Percentiles rank a stretch among this genome's conserved stretches.
Evolutionary conservation across 2,888 invertebrate genomes (phyloP).

Genomic region (Drosophila neotestacea): DNA sequence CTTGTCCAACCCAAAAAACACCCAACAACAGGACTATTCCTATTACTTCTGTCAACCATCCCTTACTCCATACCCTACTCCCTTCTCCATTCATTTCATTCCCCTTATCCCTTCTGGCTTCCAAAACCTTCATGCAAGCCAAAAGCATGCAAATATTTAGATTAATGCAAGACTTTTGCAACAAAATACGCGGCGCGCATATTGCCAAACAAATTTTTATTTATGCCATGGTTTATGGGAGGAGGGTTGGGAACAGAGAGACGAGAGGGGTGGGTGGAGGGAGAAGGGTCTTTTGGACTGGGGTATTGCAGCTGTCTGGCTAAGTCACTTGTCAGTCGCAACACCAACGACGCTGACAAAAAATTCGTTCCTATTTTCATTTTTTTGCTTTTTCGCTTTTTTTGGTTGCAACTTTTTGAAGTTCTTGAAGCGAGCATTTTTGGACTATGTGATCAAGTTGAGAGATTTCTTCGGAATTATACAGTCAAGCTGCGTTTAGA

Average conservation of each 20-base stretch:
- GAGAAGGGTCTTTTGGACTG: neutral
- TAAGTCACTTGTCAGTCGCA: constrained; percentile 63
- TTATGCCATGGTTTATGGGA: constrained; percentile 56
- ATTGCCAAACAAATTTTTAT: constrained; percentile 77
- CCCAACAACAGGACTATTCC: constrained; percentile 26
- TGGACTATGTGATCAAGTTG: constrained; percentile 2
- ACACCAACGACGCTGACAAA: constrained; percentile 59
- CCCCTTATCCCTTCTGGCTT: no score
- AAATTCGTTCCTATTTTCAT: constrained; percentile 32
- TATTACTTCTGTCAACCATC: constrained; percentile 31
- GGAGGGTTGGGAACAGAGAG: neutral
- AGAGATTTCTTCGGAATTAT: neutral
- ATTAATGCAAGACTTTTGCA: constrained; percentile 79
- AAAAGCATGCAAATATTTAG: constrained; percentile 79
- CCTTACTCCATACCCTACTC: neutral
- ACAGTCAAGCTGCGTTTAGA: neutral
- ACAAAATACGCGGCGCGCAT: constrained; percentile 79
- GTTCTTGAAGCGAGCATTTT: constrained; percentile 7
- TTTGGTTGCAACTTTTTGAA: constrained; percentile 7
- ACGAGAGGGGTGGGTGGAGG: neutral
- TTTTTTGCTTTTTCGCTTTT: neutral
- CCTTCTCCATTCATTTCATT: neutral
- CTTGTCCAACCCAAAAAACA: constrained; percentile 9
- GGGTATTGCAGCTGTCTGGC: constrained; percentile 33
- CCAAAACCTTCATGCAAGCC: neutral